Conservation (phyloP, 2,888 invertebrate species). For the Caenorhabditis sp. region DNA sequence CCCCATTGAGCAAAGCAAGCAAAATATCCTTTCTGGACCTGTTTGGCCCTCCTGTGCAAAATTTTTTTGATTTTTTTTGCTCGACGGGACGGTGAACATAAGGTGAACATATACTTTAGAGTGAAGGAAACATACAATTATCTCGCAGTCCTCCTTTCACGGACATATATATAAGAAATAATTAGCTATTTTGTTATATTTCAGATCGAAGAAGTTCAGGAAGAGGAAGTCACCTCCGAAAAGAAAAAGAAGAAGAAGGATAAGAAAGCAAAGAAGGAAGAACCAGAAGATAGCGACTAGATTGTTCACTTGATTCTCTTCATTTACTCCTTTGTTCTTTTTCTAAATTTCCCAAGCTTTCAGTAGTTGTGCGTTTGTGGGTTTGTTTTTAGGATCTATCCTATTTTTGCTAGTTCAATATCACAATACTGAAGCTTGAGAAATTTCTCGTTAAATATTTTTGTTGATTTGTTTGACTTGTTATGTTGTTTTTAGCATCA, state of each 20-base stretch:
- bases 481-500: conserved; percentile 7
- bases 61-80: too few relatives aligned
- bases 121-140: too few relatives aligned
- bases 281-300: conserved; percentile 39
- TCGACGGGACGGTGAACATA: too few relatives aligned
- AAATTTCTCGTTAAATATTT: conserved; percentile 3
- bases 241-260: conserved; percentile 49
- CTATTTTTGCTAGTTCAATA: neutral
- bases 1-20: too few relatives aligned
- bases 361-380: neutral
- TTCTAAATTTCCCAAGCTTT: neutral
- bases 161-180: too few relatives aligned
- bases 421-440: neutral
- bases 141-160: too few relatives aligned
- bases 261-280: conserved; percentile 39
- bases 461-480: conserved; percentile 3
- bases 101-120: too few relatives aligned
- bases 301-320: neutral
- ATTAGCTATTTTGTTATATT: too few relatives aligned
- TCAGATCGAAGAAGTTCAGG: conserved; percentile 36
- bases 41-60: too few relatives aligned
- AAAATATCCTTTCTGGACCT: too few relatives aligned
- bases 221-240: conserved; percentile 21
- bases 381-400: too few relatives aligned
- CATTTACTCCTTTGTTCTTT: neutral